A percentile compares a stretch with the other conserved stretches of the same genome.
These are phyloP conservation scores for Nipponia nippon DNA, from an alignment of 2,113 vertebrate genomes.

Conservation along the genomic window DNA sequence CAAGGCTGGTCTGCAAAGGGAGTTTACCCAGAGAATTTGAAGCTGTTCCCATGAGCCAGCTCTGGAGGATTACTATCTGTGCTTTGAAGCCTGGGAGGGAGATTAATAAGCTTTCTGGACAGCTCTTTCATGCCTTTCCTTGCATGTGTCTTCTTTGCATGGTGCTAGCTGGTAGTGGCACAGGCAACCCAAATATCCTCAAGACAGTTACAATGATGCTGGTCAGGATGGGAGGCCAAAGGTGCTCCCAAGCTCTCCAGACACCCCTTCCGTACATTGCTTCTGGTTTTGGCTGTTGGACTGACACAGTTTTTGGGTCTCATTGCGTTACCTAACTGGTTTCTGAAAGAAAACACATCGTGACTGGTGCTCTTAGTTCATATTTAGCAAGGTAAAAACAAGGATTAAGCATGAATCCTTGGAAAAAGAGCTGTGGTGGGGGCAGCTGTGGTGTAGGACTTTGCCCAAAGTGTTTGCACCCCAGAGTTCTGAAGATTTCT, in stretches of 20 bases:
- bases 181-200: neutral
- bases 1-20: neutral
- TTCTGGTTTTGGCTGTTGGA: neutral
- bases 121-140: neutral
- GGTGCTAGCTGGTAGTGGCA: neutral
- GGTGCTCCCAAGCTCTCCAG: neutral
- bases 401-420: neutral
- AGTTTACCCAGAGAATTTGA: neutral
- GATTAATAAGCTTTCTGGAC: neutral
- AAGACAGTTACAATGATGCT: neutral
- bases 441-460: neutral
- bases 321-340: neutral
- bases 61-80: neutral
- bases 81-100: neutral
- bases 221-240: neutral
- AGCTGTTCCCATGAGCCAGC: neutral
- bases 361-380: neutral
- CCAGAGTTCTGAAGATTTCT: neutral
- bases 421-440: neutral
- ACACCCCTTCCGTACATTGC: rapidly evolving
- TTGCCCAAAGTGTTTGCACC: neutral
- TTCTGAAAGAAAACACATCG: neutral
- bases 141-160: neutral
- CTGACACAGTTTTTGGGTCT: neutral
- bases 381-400: neutral